phyloP scores from a whole-genome alignment of 2,113 vertebrate species.

The Cyanistes caeruleus region DNA sequence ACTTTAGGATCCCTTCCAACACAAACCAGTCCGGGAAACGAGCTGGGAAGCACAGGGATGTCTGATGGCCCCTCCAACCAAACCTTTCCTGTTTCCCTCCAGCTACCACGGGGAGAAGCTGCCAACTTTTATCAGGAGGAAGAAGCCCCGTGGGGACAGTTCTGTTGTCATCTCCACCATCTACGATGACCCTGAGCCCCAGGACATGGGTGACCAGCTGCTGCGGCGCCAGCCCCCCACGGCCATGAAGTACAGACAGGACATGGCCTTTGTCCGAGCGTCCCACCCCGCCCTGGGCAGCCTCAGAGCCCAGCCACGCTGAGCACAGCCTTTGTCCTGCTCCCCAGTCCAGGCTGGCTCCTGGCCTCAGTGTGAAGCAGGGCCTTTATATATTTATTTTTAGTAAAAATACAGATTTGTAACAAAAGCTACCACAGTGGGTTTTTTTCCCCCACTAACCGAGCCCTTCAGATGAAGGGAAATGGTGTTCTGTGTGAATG shows the following conservation, averaged over 20 bases:
- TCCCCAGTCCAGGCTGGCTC: neutral
- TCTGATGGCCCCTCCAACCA: neutral
- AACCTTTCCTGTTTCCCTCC: neutral
- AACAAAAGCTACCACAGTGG: neutral
- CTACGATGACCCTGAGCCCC: slow-evolving; percentile 87
- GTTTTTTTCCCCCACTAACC: accelerated
- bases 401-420: neutral
- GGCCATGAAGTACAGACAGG: slow-evolving; percentile 87
- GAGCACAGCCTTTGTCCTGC: neutral
- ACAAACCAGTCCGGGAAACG: neutral
- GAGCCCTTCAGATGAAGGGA: neutral
- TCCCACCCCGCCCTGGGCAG: neutral
- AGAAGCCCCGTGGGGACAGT: slow-evolving; percentile 72
- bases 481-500: neutral
- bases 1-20: neutral
- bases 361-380: neutral
- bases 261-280: slow-evolving; percentile 60
- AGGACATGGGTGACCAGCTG: slow-evolving; percentile 82
- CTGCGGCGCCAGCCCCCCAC: slow-evolving; percentile 85
- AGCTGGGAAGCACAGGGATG: neutral
- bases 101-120: slow-evolving; percentile 97
- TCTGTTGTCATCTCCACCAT: slow-evolving; percentile 85
- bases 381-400: neutral
- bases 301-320: neutral
- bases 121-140: slow-evolving; percentile 73